phyloP scores from a whole-genome alignment of 2,797 vertebrate species.

The Sus cebifrons region DNA sequence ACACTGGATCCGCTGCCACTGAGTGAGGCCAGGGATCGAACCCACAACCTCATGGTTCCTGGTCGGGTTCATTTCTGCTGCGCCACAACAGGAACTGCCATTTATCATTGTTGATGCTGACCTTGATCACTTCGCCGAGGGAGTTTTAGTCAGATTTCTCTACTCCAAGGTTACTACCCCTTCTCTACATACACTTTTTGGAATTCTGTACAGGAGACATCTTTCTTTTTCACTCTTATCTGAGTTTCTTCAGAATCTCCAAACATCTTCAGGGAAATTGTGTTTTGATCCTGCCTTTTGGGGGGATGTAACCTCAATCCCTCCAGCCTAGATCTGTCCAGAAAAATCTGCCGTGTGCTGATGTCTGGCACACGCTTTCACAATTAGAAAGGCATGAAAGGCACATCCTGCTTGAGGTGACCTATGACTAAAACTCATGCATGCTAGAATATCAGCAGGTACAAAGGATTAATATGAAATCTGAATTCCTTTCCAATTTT shows the following conservation, averaged over 20 bases:
- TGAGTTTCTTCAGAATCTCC: background rate
- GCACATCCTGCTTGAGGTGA: background rate
- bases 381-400: background rate
- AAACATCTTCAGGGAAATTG: background rate
- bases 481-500: constrained; percentile 35
- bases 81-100: too few relatives aligned
- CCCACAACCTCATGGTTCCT: too few relatives aligned
- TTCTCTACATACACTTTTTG: background rate
- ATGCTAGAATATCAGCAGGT: background rate
- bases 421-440: constrained; percentile 13
- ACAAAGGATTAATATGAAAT: constrained; percentile 33
- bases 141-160: background rate
- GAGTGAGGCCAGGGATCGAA: too few relatives aligned
- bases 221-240: background rate
- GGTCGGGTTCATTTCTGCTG: too few relatives aligned
- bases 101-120: background rate
- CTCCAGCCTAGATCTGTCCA: background rate
- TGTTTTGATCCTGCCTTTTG: background rate
- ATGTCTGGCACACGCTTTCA: background rate
- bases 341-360: background rate
- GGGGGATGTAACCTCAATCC: background rate
- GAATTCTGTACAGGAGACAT: background rate
- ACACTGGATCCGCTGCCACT: too few relatives aligned
- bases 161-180: background rate
- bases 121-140: background rate